Conservation (phyloP, 2,888 invertebrate genomes). For the Diabrotica balteata region DNA sequence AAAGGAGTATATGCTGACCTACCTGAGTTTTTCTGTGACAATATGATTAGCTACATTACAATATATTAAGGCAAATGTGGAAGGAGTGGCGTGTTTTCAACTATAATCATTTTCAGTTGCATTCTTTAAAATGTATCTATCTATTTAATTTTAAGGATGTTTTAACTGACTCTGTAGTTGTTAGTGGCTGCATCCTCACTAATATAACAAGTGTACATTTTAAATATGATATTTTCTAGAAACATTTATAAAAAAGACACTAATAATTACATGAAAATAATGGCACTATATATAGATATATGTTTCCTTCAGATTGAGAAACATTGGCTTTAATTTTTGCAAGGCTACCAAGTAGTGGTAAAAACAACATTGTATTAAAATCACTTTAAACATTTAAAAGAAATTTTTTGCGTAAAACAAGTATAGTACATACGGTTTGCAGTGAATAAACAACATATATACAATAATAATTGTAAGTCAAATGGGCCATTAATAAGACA, state of each 20-base stretch:
- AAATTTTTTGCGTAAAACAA: too few relatives aligned
- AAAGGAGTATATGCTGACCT: too few relatives aligned
- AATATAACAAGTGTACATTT: slow-evolving; percentile 61
- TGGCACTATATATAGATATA: slow-evolving; percentile 58
- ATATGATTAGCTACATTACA: neutral
- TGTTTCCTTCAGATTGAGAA: slow-evolving; percentile 46
- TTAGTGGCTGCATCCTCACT: slow-evolving; percentile 59
- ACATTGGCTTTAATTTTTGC: slow-evolving; percentile 44
- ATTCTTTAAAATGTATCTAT: neutral
- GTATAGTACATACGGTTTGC: too few relatives aligned
- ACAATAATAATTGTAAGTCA: too few relatives aligned
- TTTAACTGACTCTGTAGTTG: slow-evolving; percentile 47
- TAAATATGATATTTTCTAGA: slow-evolving; percentile 60
- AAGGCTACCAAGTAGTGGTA: slow-evolving; percentile 6
- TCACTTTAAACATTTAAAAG: too few relatives aligned
- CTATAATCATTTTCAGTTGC: neutral
- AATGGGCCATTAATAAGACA: too few relatives aligned
- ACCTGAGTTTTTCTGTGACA: too few relatives aligned
- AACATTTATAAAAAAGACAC: slow-evolving; percentile 62
- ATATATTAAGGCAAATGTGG: slow-evolving; percentile 12
- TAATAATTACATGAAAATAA: slow-evolving; percentile 62
- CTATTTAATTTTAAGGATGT: slow-evolving; percentile 32
- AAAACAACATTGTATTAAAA: too few relatives aligned
- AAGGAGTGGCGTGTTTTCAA: slow-evolving; percentile 4
- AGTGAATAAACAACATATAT: too few relatives aligned